Evolutionary conservation across 2,888 invertebrate genomes (phyloP).

Genomic region (Liposcelis brunnea): DNA sequence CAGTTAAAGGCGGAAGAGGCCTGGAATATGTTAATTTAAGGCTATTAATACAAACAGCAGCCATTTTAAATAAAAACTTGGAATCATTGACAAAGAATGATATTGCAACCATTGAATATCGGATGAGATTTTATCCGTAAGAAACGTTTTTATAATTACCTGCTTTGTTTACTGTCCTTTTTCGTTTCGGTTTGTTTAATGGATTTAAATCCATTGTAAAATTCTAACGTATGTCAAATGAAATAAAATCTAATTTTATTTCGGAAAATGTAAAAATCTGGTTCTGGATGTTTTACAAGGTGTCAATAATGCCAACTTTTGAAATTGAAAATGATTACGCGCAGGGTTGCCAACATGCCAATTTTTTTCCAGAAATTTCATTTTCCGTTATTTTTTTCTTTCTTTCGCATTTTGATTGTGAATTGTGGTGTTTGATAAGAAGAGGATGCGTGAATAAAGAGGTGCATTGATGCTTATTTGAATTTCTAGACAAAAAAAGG

Average conservation of each 20-base stretch:
- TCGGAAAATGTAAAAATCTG: conserved; percentile 6
- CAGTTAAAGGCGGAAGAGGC: too few species aligned
- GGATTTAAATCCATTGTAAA: conserved; percentile 4
- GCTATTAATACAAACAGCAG: neutral
- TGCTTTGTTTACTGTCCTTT: conserved; percentile 4
- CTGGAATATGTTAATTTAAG: too few species aligned
- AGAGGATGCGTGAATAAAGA: too few species aligned
- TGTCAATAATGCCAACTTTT: too few species aligned
- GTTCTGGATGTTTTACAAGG: neutral
- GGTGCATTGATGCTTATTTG: too few species aligned
- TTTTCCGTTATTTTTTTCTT: too few species aligned
- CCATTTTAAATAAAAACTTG: neutral
- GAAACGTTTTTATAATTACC: neutral
- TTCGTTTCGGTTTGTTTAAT: conserved; percentile 4
- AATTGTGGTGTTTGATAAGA: too few species aligned
- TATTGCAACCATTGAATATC: neutral
- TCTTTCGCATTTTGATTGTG: too few species aligned
- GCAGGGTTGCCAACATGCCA: too few species aligned
- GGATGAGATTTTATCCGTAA: neutral
- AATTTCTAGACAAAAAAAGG: too few species aligned
- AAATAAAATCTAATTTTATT: neutral
- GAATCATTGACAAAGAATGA: neutral
- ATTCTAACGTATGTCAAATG: neutral
- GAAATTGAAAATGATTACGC: too few species aligned
- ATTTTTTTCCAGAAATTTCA: too few species aligned